Base-by-base conservation (phyloP, 2,113 vertebrate species). In the Peucedramus taeniatus region DNA sequence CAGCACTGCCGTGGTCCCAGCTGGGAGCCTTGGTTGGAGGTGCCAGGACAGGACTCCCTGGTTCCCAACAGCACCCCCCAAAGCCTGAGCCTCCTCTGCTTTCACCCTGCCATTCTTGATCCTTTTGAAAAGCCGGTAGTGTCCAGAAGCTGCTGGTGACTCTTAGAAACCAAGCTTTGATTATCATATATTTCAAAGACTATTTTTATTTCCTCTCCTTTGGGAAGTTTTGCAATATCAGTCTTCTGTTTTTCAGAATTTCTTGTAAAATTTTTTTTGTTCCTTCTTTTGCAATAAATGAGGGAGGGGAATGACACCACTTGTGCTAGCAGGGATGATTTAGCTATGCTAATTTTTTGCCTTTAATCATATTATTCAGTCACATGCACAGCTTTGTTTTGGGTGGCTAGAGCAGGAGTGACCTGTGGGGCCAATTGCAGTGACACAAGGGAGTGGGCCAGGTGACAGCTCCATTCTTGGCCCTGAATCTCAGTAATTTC, bases 81-180 rank as follows among this genome's bases (percentile, higher is more conserved):
- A 12, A 37, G 7, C 45, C 69, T 42, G 44, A 56, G 37, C 24
- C 27, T 26, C 13, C 35, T 83, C 23, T 35, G 18, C 16, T 23
- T 12, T 33, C 22, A 2, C n/a, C 69, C 39, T 40, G 37, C 22
- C 10, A 1, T 1, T 4, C 50, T 16, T 5, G 5, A 19, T 2
- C 31, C 35, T 49, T 42, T 12, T 33, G 64, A n/a, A 50, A 47
- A 42, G 45, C 54, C 68, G 65, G 26, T 23, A 50, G 51, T 27
- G 51, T 27, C 64, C 69, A 49, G 40, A n/a, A 60, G 54, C 28
- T 10, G 3, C 47, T 50, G 60, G 26, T 66, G 50, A 24, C 64
- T 53, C n/a, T 51, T 37, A 11, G 20, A 59, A 83, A 84, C n/a
- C 39, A 23, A 74, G 27, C 30, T 15, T 30, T 40, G 6, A 6